Evolutionary conservation across 2,113 vertebrate genomes (phyloP).

Genomic region (Tetrax tetrax): DNA sequence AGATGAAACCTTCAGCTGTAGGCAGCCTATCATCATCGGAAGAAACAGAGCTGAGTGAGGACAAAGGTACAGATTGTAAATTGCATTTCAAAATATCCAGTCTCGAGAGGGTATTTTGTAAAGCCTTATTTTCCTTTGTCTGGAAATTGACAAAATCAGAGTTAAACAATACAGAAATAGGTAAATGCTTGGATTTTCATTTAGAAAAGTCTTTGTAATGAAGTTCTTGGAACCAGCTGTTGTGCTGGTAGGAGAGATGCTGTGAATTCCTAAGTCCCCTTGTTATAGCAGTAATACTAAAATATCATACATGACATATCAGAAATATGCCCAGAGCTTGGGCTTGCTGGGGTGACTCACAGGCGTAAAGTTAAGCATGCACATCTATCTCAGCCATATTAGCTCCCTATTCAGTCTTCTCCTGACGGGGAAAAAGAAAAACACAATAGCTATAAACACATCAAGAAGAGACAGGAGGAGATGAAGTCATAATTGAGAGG

Average conservation of each 20-base stretch:
- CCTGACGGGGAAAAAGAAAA: neutral
- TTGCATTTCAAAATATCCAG: neutral
- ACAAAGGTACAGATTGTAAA: conserved; percentile 69
- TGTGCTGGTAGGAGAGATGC: neutral
- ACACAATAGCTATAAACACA: conserved; percentile 3
- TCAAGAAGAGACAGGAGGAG: conserved; percentile 40
- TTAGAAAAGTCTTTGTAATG: neutral
- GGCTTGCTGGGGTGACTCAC: neutral
- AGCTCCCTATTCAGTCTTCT: neutral
- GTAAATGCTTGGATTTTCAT: conserved; percentile 7
- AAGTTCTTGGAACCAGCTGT: conserved; percentile 1
- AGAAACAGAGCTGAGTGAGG: conserved; percentile 37
- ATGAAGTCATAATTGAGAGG: conserved; percentile 25
- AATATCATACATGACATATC: neutral
- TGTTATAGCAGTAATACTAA: neutral
- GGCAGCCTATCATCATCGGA: conserved; percentile 43
- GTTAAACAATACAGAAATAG: conserved; percentile 15
- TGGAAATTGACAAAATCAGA: conserved; percentile 12
- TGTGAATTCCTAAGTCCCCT: neutral
- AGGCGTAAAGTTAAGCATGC: neutral
- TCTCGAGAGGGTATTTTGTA: neutral
- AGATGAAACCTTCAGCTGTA: neutral
- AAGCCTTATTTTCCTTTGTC: neutral
- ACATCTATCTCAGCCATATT: neutral
- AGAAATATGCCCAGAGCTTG: neutral